Evolutionary conservation across 1,140 invertebrate species (phyloP).

Genomic region (Dermatophagoides farinae): DNA sequence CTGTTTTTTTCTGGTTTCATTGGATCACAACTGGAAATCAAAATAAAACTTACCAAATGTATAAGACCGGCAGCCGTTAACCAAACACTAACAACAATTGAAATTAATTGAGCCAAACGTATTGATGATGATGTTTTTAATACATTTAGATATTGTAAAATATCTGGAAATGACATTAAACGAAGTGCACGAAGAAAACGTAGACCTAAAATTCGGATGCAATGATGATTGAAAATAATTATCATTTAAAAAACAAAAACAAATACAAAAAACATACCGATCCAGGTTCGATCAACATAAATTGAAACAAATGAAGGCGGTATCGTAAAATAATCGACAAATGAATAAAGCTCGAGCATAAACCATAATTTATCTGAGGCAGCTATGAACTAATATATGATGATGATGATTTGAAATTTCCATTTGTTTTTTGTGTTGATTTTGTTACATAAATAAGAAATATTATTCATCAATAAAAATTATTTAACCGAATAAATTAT

Average conservation of each 20-base stretch:
- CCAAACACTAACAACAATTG: constrained; percentile 94
- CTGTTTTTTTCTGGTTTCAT: too few species aligned
- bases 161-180: constrained; percentile 97
- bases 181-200: constrained; percentile 94
- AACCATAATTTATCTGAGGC: constrained; percentile 99
- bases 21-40: neutral
- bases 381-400: constrained; percentile 78
- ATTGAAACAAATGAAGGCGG: constrained; percentile 99
- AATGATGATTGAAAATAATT: neutral
- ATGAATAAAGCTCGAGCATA: constrained; percentile 99
- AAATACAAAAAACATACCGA: constrained; percentile 47
- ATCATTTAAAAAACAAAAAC: neutral
- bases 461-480: neutral
- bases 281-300: constrained; percentile 99
- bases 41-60: constrained; percentile 73
- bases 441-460: too few species aligned
- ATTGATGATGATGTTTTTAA: constrained; percentile 95
- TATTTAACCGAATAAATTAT: neutral
- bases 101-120: constrained; percentile 88
- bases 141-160: constrained; percentile 96
- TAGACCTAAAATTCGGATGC: constrained; percentile 42
- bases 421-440: too few species aligned
- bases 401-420: too few species aligned
- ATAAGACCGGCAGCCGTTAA: constrained; percentile 87
- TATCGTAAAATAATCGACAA: constrained; percentile 99